Percentiles rank a stretch among this genome's conserved stretches.
phyloP scores from a whole-genome alignment of 2,888 invertebrate species.

The Dione juno region DNA sequence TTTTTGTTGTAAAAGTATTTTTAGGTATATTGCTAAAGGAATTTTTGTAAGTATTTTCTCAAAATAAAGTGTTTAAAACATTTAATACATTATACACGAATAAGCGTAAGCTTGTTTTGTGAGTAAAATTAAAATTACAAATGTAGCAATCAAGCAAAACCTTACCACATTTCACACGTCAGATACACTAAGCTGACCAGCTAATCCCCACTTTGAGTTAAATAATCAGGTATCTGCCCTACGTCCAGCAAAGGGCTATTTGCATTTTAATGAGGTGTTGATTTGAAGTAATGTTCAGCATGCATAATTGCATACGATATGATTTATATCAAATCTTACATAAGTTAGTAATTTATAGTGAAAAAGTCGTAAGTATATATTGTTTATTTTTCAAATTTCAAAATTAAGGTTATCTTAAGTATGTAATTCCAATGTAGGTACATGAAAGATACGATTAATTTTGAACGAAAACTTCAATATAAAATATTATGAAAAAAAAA shows the following conservation, averaged over 20 bases:
- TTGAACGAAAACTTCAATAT: neutral
- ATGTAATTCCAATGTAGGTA: neutral
- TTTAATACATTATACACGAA: too few species aligned
- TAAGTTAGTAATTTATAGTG: neutral
- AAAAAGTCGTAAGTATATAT: neutral
- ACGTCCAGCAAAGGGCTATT: constrained; percentile 67
- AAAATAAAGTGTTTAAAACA: too few species aligned
- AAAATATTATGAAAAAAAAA: neutral
- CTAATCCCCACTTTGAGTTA: constrained; percentile 49
- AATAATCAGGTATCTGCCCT: constrained; percentile 71
- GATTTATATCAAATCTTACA: neutral
- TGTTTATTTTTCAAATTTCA: too few species aligned
- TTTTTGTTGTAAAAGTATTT: too few species aligned
- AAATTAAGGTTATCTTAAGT: constrained; percentile 21
- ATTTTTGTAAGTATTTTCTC: too few species aligned
- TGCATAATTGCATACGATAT: constrained; percentile 54
- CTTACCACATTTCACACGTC: constrained; percentile 27
- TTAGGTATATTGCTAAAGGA: too few species aligned
- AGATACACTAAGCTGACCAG: constrained; percentile 26
- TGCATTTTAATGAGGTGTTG: constrained; percentile 78
- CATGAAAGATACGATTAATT: neutral
- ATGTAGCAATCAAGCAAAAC: constrained; percentile 22
- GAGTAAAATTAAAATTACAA: constrained; percentile 18
- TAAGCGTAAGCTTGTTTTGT: neutral
- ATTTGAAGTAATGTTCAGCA: constrained; percentile 69